A percentile compares a stretch with the other conserved stretches of the same genome.
Evolutionary conservation across 2,888 invertebrate species (phyloP).

Genomic region (Gandaritis pyraliata): DNA sequence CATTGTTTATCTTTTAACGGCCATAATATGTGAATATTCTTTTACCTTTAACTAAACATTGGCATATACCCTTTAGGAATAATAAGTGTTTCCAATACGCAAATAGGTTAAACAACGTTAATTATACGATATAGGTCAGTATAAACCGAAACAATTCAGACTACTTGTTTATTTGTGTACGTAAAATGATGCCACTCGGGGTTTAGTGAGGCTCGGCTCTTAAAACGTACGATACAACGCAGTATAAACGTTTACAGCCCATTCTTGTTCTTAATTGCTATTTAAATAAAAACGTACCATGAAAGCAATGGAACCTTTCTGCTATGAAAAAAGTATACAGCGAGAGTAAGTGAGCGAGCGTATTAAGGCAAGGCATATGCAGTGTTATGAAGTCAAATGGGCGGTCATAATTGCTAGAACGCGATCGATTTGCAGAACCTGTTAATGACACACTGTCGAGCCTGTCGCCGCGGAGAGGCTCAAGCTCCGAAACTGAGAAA

Average conservation of each 20-base stretch:
- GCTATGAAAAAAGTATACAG: conserved; percentile 58
- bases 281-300: conserved; percentile 81
- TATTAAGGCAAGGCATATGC: conserved; percentile 54
- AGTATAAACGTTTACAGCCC: conserved; percentile 78
- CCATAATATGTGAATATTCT: too few species aligned
- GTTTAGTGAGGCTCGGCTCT: conserved; percentile 60
- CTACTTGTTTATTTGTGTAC: conserved; percentile 47
- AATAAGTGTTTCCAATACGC: conserved; percentile 16
- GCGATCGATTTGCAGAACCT: conserved; percentile 32
- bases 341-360: conserved; percentile 60
- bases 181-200: conserved; percentile 67
- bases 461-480: conserved; percentile 36
- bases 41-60: background rate
- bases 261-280: conserved; percentile 82
- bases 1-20: too few species aligned
- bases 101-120: conserved; percentile 23
- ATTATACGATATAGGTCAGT: conserved; percentile 34
- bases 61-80: background rate
- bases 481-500: conserved; percentile 62
- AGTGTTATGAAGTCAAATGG: conserved; percentile 53
- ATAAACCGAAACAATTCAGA: conserved; percentile 37
- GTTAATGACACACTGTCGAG: conserved; percentile 37
- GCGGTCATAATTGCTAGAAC: conserved; percentile 42
- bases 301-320: conserved; percentile 67
- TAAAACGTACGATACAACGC: conserved; percentile 70